A percentile compares a stretch with the other conserved stretches of the same genome.
These are phyloP conservation scores for Araneus ventricosus DNA, from an alignment of 1,140 invertebrate genomes.

Conservation along the genomic window DNA sequence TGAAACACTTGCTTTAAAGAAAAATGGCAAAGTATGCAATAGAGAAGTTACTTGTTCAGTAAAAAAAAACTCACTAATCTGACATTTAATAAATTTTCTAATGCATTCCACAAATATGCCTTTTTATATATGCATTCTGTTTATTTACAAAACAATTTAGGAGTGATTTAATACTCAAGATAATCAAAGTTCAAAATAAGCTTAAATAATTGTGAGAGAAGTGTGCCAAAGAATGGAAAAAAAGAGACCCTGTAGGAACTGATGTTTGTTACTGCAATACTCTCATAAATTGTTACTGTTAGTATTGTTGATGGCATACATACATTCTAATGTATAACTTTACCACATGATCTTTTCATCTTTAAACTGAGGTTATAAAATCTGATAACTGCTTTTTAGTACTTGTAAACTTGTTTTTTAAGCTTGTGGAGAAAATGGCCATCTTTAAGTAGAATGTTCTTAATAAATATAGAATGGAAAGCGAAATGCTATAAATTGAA, in stretches of 20 bases:
- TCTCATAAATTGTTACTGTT: not conserved
- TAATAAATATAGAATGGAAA: no score
- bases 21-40: not conserved
- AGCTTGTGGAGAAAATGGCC: no score
- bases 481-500: no score
- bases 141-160: not conserved
- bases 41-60: not conserved
- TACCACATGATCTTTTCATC: not conserved
- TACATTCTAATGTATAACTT: not conserved
- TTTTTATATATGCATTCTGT: not conserved
- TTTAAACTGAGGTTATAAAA: not conserved
- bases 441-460: no score
- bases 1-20: not conserved
- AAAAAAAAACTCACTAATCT: constrained; percentile 27
- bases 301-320: not conserved
- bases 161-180: not conserved
- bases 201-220: not conserved
- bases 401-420: no score
- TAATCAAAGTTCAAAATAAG: not conserved
- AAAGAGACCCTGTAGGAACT: not conserved
- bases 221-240: not conserved
- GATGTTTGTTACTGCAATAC: not conserved
- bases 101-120: not conserved
- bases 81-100: not conserved
- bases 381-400: not conserved